Base-by-base conservation (phyloP, 2,113 vertebrate genomes). In the Cynoglossus semilaevis region DNA sequence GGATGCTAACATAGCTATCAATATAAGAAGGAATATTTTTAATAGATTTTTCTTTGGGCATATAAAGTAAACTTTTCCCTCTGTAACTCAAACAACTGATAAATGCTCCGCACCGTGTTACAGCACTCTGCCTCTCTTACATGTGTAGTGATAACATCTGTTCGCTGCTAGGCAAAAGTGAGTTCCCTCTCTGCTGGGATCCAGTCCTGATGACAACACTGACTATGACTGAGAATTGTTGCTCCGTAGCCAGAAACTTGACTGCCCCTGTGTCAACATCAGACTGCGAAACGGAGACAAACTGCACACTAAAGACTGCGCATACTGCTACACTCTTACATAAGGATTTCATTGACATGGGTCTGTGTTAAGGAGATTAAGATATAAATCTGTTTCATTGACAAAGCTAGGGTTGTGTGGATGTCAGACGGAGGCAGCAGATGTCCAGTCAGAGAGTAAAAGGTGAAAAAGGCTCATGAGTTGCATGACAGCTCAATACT, bases 361-460 rank as follows among this genome's bases (percentile, higher is more conserved):
- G 51, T 57, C 60, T 52, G 40, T 67, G 53, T 18, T 55, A 47
- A 16, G 44, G 16, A 48, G 76, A 65, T 76, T 68, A 61, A 65
- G 47, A 71, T 66, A 44, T 64, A 66, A 77, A 75, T 75, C 60
- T 79, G 52, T 67, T 75, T 82, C 47, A 66, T 67, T 70, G 53
- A 64, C 56, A 74, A 68, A 74, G 43, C 58, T 18, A 17, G n/a
- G 51, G 51, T 45, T 50, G 36, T 51, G 34, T 58, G 36, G 59
- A 57, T 52, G 54, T 58, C 13, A 44, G 45, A 15, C 3, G 7
- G 35, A 63, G 54, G 57, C 17, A 22, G 51, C 38, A 15, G 57
- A 18, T 40, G 36, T 35, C 16, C 51, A 29, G 22, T 45, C 36
- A 60, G 38, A 49, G 19, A 18, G 67, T 54, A 60, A 16, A 42